Percentiles rank a stretch among this genome's conserved stretches.
Conservation (phyloP, 2,113 vertebrate genomes). For the Caranx ignobilis region DNA sequence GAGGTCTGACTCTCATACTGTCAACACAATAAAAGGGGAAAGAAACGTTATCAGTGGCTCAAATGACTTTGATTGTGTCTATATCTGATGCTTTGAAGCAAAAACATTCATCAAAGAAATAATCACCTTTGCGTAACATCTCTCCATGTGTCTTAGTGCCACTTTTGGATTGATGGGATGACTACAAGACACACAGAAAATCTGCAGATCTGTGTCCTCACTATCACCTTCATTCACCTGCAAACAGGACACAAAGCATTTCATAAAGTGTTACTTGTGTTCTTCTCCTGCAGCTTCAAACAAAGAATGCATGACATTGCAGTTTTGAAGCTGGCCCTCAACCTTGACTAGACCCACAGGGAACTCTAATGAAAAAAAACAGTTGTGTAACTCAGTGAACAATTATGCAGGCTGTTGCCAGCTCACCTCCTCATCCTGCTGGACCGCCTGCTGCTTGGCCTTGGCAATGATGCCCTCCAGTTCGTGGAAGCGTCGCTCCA, state of each 20-base stretch:
- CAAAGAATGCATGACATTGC: neutral
- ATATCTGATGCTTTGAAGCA: too few relatives aligned
- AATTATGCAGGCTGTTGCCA: neutral
- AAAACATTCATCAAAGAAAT: neutral
- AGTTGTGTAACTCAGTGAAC: neutral
- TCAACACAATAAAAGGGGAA: neutral
- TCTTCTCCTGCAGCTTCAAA: slow-evolving; percentile 1
- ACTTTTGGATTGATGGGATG: slow-evolving; percentile 95
- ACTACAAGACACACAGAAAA: slow-evolving; percentile 95
- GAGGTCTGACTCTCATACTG: slow-evolving; percentile 97
- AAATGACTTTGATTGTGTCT: neutral
- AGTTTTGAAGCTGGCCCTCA: neutral
- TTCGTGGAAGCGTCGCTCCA: slow-evolving; percentile 96
- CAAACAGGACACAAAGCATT: slow-evolving; percentile 2
- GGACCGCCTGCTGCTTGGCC: slow-evolving; percentile 95
- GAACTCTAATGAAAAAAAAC: too few relatives aligned
- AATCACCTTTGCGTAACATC: slow-evolving; percentile 93
- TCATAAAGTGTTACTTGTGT: neutral
- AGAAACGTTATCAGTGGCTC: neutral
- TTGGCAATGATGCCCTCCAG: slow-evolving; percentile 93
- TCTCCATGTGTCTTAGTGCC: slow-evolving; percentile 93
- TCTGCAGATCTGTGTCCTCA: slow-evolving; percentile 93
- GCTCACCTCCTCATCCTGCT: slow-evolving; percentile 93
- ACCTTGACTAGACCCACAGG: neutral
- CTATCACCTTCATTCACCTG: slow-evolving; percentile 92